phyloP scores from a whole-genome alignment of 2,113 vertebrate genomes.

The Clarias batrachus region DNA sequence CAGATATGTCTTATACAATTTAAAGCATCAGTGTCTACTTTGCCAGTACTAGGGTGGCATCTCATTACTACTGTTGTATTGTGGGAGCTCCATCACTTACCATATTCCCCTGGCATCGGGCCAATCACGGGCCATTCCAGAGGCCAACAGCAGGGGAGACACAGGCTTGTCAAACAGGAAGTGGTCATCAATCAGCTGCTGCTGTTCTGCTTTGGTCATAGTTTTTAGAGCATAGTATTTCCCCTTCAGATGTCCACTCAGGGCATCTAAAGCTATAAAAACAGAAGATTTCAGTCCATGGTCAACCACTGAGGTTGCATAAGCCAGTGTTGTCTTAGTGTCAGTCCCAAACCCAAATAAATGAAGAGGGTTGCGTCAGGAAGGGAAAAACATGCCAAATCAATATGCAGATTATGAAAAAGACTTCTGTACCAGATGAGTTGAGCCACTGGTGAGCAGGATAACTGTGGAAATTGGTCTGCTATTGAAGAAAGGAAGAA shows the following conservation, averaged over 20 bases:
- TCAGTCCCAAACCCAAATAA: no score
- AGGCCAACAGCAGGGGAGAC: conserved; percentile 90
- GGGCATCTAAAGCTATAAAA: conserved; percentile 66
- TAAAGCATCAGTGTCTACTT: background rate
- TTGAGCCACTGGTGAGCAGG: no score
- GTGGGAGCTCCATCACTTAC: conserved; percentile 66
- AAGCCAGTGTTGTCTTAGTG: no score
- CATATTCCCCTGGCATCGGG: conserved; percentile 94
- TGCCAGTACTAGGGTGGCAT: background rate
- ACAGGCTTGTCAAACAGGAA: conserved; percentile 98
- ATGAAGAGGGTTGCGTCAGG: no score
- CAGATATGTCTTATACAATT: background rate
- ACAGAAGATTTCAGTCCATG: background rate
- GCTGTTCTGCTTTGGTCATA: conserved; percentile 92
- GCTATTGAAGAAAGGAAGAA: no score
- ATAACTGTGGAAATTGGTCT: no score
- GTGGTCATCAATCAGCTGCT: conserved; percentile 97
- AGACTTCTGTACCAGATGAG: no score
- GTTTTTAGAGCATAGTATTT: conserved; percentile 91
- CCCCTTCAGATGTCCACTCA: conserved; percentile 90
- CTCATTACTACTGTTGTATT: background rate
- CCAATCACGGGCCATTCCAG: conserved; percentile 95
- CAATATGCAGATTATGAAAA: no score
- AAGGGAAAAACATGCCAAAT: no score
- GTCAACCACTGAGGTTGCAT: background rate